Conservation (phyloP, 2,888 invertebrate genomes). For the Drosophila anceps region DNA sequence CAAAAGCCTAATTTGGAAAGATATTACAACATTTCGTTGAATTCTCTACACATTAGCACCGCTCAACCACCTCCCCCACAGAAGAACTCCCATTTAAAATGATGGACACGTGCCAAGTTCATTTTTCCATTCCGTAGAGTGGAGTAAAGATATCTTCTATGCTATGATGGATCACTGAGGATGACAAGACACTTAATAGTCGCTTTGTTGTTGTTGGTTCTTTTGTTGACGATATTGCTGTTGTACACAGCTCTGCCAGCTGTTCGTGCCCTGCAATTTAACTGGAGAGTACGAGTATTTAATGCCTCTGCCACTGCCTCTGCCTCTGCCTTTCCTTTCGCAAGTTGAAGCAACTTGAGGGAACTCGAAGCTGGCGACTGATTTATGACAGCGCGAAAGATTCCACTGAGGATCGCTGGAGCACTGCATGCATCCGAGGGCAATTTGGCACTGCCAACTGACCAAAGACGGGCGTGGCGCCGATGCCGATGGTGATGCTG, state of each 20-base stretch:
- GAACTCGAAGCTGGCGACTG: conserved; percentile 67
- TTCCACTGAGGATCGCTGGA: conserved; percentile 41
- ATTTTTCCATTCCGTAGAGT: conserved; percentile 43
- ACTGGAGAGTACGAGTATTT: conserved; percentile 70
- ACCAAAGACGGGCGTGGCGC: conserved; percentile 70
- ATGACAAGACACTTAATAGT: conserved; percentile 77
- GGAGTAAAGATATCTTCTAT: conserved; percentile 47
- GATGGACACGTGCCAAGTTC: conserved; percentile 77
- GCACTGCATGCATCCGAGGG: conserved; percentile 56
- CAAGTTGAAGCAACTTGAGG: conserved; percentile 32
- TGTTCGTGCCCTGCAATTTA: conserved; percentile 74
- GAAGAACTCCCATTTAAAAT: conserved; percentile 51
- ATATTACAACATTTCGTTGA: conserved; percentile 64
- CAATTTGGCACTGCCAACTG: conserved; percentile 61
- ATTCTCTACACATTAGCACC: conserved; percentile 56
- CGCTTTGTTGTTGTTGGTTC: conserved; percentile 48
- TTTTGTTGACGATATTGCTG: conserved; percentile 37
- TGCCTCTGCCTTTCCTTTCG: conserved; percentile 28
- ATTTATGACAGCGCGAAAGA: conserved; percentile 75
- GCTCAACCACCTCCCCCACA: conserved; percentile 43
- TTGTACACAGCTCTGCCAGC: conserved; percentile 43
- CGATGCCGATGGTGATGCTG: conserved; percentile 34
- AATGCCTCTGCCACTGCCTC: conserved; percentile 60
- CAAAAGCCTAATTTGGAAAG: conserved; percentile 64
- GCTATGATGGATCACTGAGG: conserved; percentile 76